A percentile compares a stretch with the other conserved stretches of the same genome.
Conservation (phyloP, 1,140 invertebrate genomes). For the Saccostrea echinata region DNA sequence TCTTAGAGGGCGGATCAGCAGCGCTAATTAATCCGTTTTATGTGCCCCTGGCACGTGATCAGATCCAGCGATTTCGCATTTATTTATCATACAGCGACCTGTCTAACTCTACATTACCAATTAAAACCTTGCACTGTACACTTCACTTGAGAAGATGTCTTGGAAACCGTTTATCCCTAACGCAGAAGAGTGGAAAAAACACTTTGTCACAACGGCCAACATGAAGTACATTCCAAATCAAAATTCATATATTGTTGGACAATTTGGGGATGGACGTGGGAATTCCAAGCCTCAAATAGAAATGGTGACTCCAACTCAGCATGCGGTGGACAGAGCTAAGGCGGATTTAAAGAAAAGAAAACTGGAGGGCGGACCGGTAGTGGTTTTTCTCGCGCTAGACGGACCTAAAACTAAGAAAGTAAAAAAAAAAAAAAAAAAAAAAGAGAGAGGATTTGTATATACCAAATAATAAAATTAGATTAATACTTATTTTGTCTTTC, state of each 20-base stretch:
- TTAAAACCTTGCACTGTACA: slow-evolving; percentile 34
- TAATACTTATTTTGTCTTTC: slow-evolving; percentile 6
- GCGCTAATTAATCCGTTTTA: neutral
- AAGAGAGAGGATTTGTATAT: neutral
- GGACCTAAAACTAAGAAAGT: neutral
- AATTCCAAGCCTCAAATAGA: neutral
- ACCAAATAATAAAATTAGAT: neutral
- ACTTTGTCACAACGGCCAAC: slow-evolving; percentile 13
- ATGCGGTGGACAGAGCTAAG: slow-evolving; percentile 39
- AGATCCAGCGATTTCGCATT: slow-evolving; percentile 40
- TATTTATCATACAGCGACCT: slow-evolving; percentile 40
- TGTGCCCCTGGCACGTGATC: slow-evolving; percentile 18
- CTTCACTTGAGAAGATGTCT: slow-evolving; percentile 51
- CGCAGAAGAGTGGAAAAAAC: slow-evolving; percentile 40
- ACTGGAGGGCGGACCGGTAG: slow-evolving; percentile 31
- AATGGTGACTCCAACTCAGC: slow-evolving; percentile 37
- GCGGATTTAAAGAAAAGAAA: slow-evolving; percentile 39
- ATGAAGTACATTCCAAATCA: slow-evolving; percentile 45
- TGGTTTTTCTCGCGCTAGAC: neutral
- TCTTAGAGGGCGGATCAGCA: neutral
- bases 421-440: slow-evolving; percentile 6
- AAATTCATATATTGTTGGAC: slow-evolving; percentile 34
- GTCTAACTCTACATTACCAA: slow-evolving; percentile 4
- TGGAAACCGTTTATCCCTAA: slow-evolving; percentile 30
- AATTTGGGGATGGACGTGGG: neutral